Evolutionary conservation across 2,113 vertebrate species (phyloP), one percentile per base, ranked within the genome.

Genomic region (Calidris pygmaea): DNA sequence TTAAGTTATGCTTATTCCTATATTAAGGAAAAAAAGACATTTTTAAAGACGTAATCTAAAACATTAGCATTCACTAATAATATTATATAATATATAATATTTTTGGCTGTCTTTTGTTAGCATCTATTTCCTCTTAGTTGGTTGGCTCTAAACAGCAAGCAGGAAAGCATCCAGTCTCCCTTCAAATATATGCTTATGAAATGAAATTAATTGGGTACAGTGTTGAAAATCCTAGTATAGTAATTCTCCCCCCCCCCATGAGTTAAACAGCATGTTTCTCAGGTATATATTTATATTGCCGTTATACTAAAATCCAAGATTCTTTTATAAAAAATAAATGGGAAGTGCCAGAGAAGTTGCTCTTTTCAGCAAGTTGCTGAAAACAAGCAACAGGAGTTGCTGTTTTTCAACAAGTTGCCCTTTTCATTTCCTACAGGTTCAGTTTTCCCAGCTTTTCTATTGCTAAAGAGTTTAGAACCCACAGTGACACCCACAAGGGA

Each of bases 401-500:
- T 87, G 60, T 34, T 93, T 95, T 73, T 94, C 55, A 89, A 59
- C 85, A 93, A 71, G 47, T 59, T 95, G 71, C n/a, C 72, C 30
- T 82, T 94, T 93, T 89, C 5, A 47, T 55, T 94, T 76, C 79
- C 68, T 48, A 35, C 63, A 79, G 41, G 21, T 79, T 90, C 47
- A 50, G 43, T 58, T 90, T 93, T 85, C 59, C 43, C 41, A 66
- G 50, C 18, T 89, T 58, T 66, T 67, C 41, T 74, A 8, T 30
- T 91, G 73, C 58, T 87, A 81, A 72, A 60, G 70, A 34, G 34
- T 75, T 89, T 39, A 87, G 48, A 91, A 58, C 5, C 24, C 59
- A 37, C 5, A 91, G 72, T 41, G 43, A 88, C 83, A 79, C 32
- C 27, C 90, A 76, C 78, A 97, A 96, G 92, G 94, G 90, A 97